Evolutionary conservation across 2,797 vertebrate species (phyloP), one percentile per base, ranked within the genome.

Genomic region (Yasuhikotakia modesta): DNA sequence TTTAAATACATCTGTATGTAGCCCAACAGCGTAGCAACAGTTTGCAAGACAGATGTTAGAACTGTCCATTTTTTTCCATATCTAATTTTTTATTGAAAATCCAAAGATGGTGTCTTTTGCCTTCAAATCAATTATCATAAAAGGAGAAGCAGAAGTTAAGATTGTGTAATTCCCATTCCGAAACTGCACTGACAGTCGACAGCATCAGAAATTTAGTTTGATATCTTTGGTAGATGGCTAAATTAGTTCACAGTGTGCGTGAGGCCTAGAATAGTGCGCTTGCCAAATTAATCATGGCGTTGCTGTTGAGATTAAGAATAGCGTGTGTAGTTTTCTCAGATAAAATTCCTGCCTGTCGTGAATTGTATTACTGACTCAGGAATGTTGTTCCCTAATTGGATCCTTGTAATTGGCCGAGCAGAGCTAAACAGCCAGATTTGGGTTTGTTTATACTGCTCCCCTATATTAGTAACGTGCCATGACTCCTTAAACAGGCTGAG

Each of bases 361-460:
- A 84, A 84, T 83, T 86, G 84, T 80, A 71, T 79, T 80, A 80
- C 52, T 78, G 80, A 82, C 86, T 84, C 72, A 73, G 48, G 82
- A 80, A 81, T 82, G 83, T 82, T 81, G 80, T 76, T 75, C 72
- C 76, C 81, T 86, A 86, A 87, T 83, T 86, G 85, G 85, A 85
- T 84, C 79, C 78, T 83, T 83, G 81, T 83, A 86, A 87, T 85
- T 86, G 82, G 85, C 76, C 66, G 48, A 75, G 74, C 83, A 73
- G 75, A 83, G 84, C 83, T 83, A 81, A 87, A 85, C 83, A 83
- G 79, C 74, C 80, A 79, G 86, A 86, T 82, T 86, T 81, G 75
- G 83, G 84, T 87, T 86, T 86, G 86, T 87, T 85, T 87, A 80
- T 84, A 84, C 80, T 75, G 79, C 81, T 79, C 58, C 73, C 58